A percentile compares a stretch with the other conserved stretches of the same genome.
phyloP scores from a whole-genome alignment of 2,888 invertebrate species.

The Scaptomyza reducta region DNA sequence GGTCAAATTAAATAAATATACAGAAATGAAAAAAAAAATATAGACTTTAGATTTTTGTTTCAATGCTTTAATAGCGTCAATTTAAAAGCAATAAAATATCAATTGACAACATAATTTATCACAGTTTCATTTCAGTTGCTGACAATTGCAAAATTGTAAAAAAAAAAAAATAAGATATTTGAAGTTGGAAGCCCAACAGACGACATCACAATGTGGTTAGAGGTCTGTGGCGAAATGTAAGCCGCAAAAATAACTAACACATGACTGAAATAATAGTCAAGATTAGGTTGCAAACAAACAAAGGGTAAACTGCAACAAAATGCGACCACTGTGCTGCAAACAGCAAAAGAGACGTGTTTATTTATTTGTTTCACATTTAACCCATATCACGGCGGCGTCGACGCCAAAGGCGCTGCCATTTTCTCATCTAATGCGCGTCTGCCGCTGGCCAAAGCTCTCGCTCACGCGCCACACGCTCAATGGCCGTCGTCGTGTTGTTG shows the following conservation, averaged over 20 bases:
- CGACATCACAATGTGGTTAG: slow-evolving; percentile 30
- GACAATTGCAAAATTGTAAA: slow-evolving; percentile 63
- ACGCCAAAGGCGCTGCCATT: slow-evolving; percentile 52
- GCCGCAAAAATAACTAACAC: slow-evolving; percentile 42
- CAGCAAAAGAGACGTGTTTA: slow-evolving; percentile 11
- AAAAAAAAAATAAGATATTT: neutral
- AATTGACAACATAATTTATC: slow-evolving; percentile 67
- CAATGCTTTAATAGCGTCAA: slow-evolving; percentile 44
- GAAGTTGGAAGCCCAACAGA: slow-evolving; percentile 26
- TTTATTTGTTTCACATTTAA: slow-evolving; percentile 39
- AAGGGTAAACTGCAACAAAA: slow-evolving; percentile 21
- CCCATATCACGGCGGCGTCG: slow-evolving; percentile 57
- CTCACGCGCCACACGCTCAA: slow-evolving; percentile 66
- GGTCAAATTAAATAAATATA: slow-evolving; percentile 39
- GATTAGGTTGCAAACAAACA: slow-evolving; percentile 64
- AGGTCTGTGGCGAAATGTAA: slow-evolving; percentile 46
- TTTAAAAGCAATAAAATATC: slow-evolving; percentile 76
- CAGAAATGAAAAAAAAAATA: slow-evolving; percentile 3
- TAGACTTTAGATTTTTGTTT: slow-evolving; percentile 31
- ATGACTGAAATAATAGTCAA: slow-evolving; percentile 29
- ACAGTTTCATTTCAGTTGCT: slow-evolving; percentile 34
- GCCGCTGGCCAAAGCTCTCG: slow-evolving; percentile 69
- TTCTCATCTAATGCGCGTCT: slow-evolving; percentile 64
- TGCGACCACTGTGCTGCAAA: slow-evolving; percentile 70
- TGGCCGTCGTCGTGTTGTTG: slow-evolving; percentile 15